Percentiles rank a stretch among this genome's conserved stretches.
Evolutionary conservation across 1,140 invertebrate species (phyloP).

Genomic region (Paracyclopina nana): DNA sequence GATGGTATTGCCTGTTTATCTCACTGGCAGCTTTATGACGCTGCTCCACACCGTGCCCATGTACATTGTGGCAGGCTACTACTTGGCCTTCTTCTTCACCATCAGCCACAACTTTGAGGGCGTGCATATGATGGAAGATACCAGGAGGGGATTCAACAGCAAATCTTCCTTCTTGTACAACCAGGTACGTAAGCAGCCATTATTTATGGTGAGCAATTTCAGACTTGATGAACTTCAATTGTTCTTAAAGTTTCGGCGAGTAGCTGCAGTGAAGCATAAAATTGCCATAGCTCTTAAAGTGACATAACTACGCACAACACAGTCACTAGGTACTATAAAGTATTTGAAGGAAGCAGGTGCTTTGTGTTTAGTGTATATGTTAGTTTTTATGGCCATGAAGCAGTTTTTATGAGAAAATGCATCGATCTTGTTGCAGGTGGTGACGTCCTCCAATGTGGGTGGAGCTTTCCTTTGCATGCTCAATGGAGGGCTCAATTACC

Average conservation of each 20-base stretch:
- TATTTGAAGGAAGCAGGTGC: too few species aligned
- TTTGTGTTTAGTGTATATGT: too few species aligned
- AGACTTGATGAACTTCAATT: too few species aligned
- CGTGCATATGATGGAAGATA: constrained; percentile 1
- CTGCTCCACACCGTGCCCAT: neutral
- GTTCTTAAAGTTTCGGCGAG: too few species aligned
- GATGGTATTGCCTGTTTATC: constrained; percentile 3
- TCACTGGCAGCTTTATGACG: neutral
- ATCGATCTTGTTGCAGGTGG: constrained; percentile 19
- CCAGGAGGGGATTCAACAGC: neutral
- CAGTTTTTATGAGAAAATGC: too few species aligned
- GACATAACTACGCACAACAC: too few species aligned
- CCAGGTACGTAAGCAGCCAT: neutral
- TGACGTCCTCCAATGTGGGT: constrained; percentile 20
- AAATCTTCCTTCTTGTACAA: neutral
- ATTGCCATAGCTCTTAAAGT: too few species aligned
- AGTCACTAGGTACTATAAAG: too few species aligned
- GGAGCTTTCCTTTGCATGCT: constrained; percentile 25
- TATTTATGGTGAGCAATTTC: too few species aligned
- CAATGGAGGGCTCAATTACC: constrained; percentile 26
- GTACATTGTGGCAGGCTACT: constrained; percentile 11
- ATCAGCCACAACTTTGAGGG: constrained; percentile 13
- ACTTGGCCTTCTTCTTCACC: constrained; percentile 6
- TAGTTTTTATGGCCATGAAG: too few species aligned
- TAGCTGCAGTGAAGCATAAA: too few species aligned